These are phyloP conservation scores for Dicerorhinus sumatrensis DNA, from an alignment of 2,113 vertebrate genomes.

Conservation along the genomic window DNA sequence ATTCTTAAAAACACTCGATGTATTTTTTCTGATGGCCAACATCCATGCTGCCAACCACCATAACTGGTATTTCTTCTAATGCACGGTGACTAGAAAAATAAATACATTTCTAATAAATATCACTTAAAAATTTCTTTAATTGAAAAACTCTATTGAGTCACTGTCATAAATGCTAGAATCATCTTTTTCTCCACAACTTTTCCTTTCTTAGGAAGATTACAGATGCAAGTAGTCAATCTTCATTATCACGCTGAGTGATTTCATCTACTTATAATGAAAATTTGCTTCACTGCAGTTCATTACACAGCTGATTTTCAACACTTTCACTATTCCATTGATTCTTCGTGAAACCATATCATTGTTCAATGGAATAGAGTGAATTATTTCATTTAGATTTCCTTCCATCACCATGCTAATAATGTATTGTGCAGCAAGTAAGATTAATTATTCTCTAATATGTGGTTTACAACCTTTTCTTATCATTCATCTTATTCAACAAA, in stretches of 20 bases:
- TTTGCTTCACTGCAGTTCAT: slow-evolving; percentile 16
- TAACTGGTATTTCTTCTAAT: not conserved
- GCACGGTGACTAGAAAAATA: not conserved
- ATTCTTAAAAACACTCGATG: not conserved
- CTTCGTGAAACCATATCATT: slow-evolving; percentile 18
- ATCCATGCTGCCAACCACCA: not conserved
- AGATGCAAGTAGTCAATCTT: slow-evolving; percentile 14
- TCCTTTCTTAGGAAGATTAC: not conserved
- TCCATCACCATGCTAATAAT: slow-evolving; percentile 14
- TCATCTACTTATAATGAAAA: slow-evolving; percentile 18
- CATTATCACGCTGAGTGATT: not conserved
- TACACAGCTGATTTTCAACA: slow-evolving; percentile 47
- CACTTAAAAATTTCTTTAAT: not conserved
- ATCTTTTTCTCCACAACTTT: not conserved
- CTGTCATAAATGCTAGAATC: not conserved
- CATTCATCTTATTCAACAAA: slow-evolving; percentile 32
- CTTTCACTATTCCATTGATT: not conserved
- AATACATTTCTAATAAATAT: not conserved
- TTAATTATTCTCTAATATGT: slow-evolving; percentile 29
- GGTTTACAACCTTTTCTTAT: not conserved
- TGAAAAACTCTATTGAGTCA: not conserved
- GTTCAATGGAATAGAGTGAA: not conserved
- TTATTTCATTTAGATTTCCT: slow-evolving; percentile 43
- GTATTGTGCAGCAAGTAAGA: not conserved
- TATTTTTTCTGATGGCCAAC: not conserved